Base-by-base conservation (phyloP, 2,797 vertebrate genomes). In the Halcyon chelicuti region DNA sequence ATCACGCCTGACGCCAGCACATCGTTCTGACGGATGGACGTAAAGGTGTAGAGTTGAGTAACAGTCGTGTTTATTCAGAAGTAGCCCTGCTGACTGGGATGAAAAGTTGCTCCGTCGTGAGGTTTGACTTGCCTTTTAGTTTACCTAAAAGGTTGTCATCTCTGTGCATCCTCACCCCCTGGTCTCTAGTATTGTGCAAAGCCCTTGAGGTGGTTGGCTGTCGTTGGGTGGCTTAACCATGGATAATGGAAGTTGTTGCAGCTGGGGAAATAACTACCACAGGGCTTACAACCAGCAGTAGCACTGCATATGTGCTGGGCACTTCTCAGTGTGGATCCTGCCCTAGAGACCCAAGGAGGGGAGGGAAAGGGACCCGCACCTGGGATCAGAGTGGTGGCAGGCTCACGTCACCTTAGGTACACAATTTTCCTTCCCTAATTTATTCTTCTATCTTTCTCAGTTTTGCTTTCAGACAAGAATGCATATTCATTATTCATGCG, bases 401-500 rank as follows among this genome's bases (percentile, higher is more conserved):
- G 47, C 20, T 87, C 14, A 40, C 0, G 0, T 51, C 40, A 58
- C 35, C 29, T 55, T 57, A 71, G 47, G 35, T 58, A 58, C 31
- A 33, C 15, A 63, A 1, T 85, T 84, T 91, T 55, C 13, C 18
- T 12, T 73, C 40, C 8, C 6, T 60, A 57, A 77, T 81, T 84
- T 52, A 40, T 78, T 90, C 14, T 25, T 74, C 10, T 67, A 0
- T 73, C 23, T 81, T 67, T 65, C 54, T 82, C 13, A 10, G 42
- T 85, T 89, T 87, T 75, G 18, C 35, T 87, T 86, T 76, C 84
- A 78, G 66, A 74, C 28, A 63, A 71, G 52, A 87, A 82, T 63
- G 19, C 8, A 15, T 66, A 60, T 73, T 91, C 35, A 54, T 92
- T 79, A 84, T 44, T 86, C 25, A 25, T 76, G 31, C 25, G 33